These are phyloP conservation scores for Manis pentadactyla DNA, from an alignment of 2,797 vertebrate genomes.

Conservation along the genomic window DNA sequence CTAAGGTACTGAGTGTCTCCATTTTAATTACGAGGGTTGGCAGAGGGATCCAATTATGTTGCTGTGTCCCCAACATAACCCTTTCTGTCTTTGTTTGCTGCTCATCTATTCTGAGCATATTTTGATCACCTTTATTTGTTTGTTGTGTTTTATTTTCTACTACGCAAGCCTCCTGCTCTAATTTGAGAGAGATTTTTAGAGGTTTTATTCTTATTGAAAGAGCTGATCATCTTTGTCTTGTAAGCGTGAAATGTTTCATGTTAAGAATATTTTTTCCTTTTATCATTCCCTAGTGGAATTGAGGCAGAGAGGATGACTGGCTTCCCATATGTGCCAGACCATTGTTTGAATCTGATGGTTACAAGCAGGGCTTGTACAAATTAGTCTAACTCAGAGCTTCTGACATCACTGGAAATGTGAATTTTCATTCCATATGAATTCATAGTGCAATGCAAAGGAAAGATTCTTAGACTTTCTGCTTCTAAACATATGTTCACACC, in stretches of 20 bases:
- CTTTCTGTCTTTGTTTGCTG: constrained; percentile 66
- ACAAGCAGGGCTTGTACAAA: background rate
- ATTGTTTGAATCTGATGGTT: constrained; percentile 1
- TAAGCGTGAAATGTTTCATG: background rate
- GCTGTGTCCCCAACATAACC: constrained; percentile 52
- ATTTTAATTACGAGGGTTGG: constrained; percentile 71
- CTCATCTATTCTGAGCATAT: constrained; percentile 54
- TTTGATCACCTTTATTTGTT: constrained; percentile 76
- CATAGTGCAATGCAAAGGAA: background rate
- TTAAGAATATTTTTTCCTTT: constrained; percentile 43
- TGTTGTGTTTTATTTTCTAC: constrained; percentile 32
- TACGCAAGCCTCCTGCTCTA: background rate
- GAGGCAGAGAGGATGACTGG: background rate
- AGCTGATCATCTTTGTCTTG: background rate
- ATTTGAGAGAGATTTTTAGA: constrained; percentile 8
- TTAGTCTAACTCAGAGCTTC: background rate
- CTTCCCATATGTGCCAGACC: constrained; percentile 25
- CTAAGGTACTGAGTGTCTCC: constrained; percentile 64
- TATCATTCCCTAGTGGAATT: constrained; percentile 49
- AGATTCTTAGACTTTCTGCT: background rate
- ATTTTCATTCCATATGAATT: constrained; percentile 9
- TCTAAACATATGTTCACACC: background rate
- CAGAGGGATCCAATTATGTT: constrained; percentile 71
- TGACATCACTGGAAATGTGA: background rate
- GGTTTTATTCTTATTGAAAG: constrained; percentile 45